Base-by-base conservation (phyloP, 1,140 invertebrate genomes). In the Drosophila truncata region DNA sequence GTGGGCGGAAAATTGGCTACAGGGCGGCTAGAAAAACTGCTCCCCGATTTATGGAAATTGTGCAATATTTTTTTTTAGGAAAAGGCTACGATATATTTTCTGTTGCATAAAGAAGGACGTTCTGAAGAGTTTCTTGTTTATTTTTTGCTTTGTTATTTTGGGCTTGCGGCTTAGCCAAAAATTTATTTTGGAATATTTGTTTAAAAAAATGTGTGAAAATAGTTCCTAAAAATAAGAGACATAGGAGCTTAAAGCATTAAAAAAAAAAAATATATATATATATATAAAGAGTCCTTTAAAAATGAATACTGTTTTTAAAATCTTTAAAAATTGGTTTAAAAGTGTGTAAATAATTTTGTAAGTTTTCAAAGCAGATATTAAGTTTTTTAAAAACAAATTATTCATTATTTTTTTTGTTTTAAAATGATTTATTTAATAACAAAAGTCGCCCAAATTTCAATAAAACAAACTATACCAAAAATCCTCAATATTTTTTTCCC, bases 1-100 rank as follows among this genome's bases (percentile, higher is more conserved):
- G 69, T 39, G 65, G 49, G 65, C 13, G 60, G 42, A 33, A 64
- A 62, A 64, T 49, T 49, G 59, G 59, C 16, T 23, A 31, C 11
- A 27, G 67, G 37, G 13, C 11, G 49, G 29, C 25, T 9, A 11
- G 9, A 25, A 39, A 39, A 46, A 37, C 41, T 33, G 47, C 37
- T 42, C 41, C 42, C 63, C 84, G 83, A 87, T 87, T 87, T 87
- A 88, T 87, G 80, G 83, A 87, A 87, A 88, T 83, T 83, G 80
- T 83, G 77, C 72, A 80, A 80, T 83, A 80, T 88, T 83, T 87
- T 84, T 60, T 73, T 74, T 61, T 16, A 4, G n/a, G 47, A 27
- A 33, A 16, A 39, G 31, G 20, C 70, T 50, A 33, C 18, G 31
- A 42, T 27, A 18, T 69, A 27, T 27, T 54, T 52, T 44, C 46